Conservation (phyloP, 2,113 vertebrate species). For the Pithys albifrons region DNA sequence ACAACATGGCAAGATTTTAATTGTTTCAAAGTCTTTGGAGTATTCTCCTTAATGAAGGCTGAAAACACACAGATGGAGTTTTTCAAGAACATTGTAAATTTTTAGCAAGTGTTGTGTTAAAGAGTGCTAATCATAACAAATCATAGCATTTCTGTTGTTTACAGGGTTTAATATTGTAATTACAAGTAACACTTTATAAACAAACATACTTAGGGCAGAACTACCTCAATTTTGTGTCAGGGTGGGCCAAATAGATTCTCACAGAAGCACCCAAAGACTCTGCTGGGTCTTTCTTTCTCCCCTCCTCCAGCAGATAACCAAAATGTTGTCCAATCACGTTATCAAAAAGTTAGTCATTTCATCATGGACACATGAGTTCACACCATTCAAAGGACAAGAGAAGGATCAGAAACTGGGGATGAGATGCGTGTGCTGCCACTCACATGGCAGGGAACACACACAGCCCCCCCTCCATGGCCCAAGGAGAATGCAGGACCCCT, state of each 20-base stretch:
- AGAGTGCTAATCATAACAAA: constrained; percentile 7
- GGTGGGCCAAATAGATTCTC: not conserved
- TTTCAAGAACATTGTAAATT: not conserved
- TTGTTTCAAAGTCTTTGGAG: not conserved
- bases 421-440: not conserved
- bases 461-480: not conserved
- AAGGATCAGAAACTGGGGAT: not conserved
- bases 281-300: not conserved
- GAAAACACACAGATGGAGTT: not conserved
- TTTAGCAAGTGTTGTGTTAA: not conserved
- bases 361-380: not conserved
- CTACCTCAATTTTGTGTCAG: not conserved
- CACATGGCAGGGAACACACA: accelerated
- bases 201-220: not conserved
- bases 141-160: not conserved
- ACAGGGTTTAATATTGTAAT: not conserved
- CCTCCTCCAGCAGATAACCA: not conserved
- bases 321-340: not conserved
- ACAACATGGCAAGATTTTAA: not conserved
- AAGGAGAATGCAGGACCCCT: not conserved
- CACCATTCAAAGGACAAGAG: not conserved
- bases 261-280: not conserved
- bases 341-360: not conserved
- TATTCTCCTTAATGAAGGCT: constrained; percentile 10
- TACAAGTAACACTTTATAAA: not conserved